A percentile compares a stretch with the other conserved stretches of the same genome.
These are phyloP conservation scores for Dascyllus trimaculatus DNA, from an alignment of 2,113 vertebrate species.

Conservation along the genomic window DNA sequence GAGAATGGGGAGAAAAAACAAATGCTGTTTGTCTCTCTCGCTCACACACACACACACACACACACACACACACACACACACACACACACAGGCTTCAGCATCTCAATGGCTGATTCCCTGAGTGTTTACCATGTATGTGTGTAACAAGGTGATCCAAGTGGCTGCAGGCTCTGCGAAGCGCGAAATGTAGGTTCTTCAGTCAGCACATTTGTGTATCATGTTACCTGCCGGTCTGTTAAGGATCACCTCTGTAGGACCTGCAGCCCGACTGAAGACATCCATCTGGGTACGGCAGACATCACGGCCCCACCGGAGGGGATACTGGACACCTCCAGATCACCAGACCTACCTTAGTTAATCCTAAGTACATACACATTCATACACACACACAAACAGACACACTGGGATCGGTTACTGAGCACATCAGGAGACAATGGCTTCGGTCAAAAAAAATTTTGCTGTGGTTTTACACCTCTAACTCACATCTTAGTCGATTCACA, in stretches of 20 bases:
- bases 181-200: conserved; percentile 79
- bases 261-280: conserved; percentile 79
- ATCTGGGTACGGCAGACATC: conserved; percentile 81
- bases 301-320: conserved; percentile 73
- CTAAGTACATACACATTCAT: conserved; percentile 65
- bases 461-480: conserved; percentile 43
- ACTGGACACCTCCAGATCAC: conserved; percentile 70
- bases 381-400: conserved; percentile 65
- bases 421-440: conserved; percentile 56
- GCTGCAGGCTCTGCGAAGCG: conserved; percentile 75
- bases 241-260: conserved; percentile 67
- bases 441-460: conserved; percentile 51
- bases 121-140: conserved; percentile 42
- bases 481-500: conserved; percentile 59
- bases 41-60: conserved; percentile 27
- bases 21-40: conserved; percentile 58
- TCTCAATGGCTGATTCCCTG: conserved; percentile 26
- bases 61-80: conserved; percentile 30
- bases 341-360: conserved; percentile 72
- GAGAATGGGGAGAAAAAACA: conserved; percentile 76
- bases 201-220: conserved; percentile 75
- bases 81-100: conserved; percentile 21
- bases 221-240: conserved; percentile 79
- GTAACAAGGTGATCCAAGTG: conserved; percentile 75
- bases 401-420: conserved; percentile 67